These are phyloP conservation scores for Aphidius colemani DNA, from an alignment of 2,888 invertebrate species.

Conservation along the genomic window DNA sequence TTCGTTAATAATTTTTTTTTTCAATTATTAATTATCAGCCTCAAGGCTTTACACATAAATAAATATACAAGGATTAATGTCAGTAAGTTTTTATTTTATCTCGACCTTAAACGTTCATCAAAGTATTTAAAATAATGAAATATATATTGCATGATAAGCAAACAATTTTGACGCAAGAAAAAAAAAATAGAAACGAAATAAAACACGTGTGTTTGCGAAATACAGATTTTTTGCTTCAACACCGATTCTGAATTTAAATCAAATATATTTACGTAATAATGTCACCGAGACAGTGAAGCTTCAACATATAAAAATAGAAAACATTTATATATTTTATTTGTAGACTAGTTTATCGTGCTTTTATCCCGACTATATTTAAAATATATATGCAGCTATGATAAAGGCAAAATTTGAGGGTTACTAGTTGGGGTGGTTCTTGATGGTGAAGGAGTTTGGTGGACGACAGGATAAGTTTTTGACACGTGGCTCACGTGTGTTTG, in stretches of 20 bases:
- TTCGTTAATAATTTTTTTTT: slow-evolving; percentile 23
- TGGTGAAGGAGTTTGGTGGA: slow-evolving; percentile 24
- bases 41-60: no score
- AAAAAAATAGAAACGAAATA: no score
- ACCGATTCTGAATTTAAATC: slow-evolving; percentile 25
- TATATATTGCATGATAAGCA: no score
- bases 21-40: no score
- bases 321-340: not conserved
- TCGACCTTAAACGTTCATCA: no score
- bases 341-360: no score
- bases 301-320: slow-evolving; percentile 1
- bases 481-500: slow-evolving; percentile 57
- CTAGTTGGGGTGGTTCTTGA: slow-evolving; percentile 27
- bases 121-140: no score
- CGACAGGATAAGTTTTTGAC: slow-evolving; percentile 43
- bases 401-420: slow-evolving; percentile 39
- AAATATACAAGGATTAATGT: no score
- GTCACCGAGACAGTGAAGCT: slow-evolving; percentile 36
- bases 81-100: no score
- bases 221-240: slow-evolving; percentile 36
- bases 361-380: no score
- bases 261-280: slow-evolving; percentile 25
- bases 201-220: slow-evolving; percentile 49
- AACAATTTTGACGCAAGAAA: no score
- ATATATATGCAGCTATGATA: slow-evolving; percentile 39